Evolutionary conservation across 2,113 vertebrate genomes (phyloP).

Genomic region (Brachyhypopomus occidentalis): DNA sequence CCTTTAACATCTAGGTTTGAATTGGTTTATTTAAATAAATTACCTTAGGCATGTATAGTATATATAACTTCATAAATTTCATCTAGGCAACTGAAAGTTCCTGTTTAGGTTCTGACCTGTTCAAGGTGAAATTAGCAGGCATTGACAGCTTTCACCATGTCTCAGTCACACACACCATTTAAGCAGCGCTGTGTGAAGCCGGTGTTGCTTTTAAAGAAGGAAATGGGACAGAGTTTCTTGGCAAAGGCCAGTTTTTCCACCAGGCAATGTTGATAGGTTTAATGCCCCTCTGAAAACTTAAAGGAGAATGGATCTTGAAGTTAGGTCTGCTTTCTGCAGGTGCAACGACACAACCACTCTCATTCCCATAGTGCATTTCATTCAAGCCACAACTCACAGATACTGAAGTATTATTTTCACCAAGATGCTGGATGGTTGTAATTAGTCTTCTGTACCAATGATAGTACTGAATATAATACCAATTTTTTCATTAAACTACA

Average conservation of each 20-base stretch:
- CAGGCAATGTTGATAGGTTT: constrained; percentile 41
- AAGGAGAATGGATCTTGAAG: constrained; percentile 17
- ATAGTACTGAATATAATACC: too few relatives aligned
- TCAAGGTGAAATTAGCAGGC: constrained; percentile 5
- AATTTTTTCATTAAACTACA: too few relatives aligned
- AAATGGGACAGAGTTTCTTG: constrained; percentile 51
- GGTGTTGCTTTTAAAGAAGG: constrained; percentile 44
- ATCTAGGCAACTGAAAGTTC: neutral
- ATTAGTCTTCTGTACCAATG: neutral
- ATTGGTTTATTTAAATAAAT: neutral
- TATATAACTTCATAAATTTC: neutral
- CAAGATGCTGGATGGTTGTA: neutral
- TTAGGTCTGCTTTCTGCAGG: constrained; percentile 35
- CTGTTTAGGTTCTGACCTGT: neutral
- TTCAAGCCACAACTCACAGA: constrained; percentile 53
- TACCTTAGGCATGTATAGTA: neutral
- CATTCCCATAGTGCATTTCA: constrained; percentile 22
- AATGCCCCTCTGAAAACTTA: constrained; percentile 53
- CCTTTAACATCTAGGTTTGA: neutral
- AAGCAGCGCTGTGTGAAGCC: constrained; percentile 32
- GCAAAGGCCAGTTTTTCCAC: constrained; percentile 56
- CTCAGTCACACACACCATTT: constrained; percentile 38
- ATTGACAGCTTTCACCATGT: constrained; percentile 30
- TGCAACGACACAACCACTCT: constrained; percentile 44
- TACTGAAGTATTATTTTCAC: constrained; percentile 36